These are phyloP conservation scores for Clusia tigrina DNA, from an alignment of 2,888 invertebrate genomes.

Conservation along the genomic window DNA sequence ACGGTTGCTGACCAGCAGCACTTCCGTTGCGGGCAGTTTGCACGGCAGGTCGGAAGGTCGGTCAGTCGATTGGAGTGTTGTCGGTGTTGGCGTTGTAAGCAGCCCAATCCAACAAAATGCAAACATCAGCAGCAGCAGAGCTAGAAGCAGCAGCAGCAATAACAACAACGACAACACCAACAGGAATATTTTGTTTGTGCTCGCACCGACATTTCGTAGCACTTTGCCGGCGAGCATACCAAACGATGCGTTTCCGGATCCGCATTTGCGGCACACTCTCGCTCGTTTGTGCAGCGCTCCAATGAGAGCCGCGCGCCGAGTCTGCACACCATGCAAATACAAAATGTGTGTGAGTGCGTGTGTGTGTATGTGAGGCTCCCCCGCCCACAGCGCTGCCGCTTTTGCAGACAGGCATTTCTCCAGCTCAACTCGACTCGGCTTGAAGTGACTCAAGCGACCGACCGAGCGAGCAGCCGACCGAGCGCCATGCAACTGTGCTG, in stretches of 20 bases:
- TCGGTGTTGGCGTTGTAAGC: background rate
- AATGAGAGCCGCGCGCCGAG: constrained; percentile 7
- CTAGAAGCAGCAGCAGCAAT: background rate
- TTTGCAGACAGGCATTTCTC: background rate
- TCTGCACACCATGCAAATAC: background rate
- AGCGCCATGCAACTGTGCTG: constrained; percentile 17
- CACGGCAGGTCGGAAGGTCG: constrained; percentile 9
- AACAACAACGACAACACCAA: background rate
- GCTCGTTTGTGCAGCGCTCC: background rate
- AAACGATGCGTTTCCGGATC: constrained; percentile 45
- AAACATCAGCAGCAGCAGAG: background rate
- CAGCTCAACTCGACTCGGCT: constrained; percentile 28
- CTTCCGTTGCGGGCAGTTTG: constrained; percentile 10
- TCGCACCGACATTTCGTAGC: background rate
- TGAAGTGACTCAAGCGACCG: constrained; percentile 25
- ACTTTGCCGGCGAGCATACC: constrained; percentile 34
- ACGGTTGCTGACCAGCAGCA: constrained; percentile 14
- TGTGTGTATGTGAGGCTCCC: background rate
- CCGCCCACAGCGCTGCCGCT: background rate
- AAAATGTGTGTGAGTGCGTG: background rate
- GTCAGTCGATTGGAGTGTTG: constrained; percentile 8
- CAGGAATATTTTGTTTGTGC: no score
- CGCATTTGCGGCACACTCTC: constrained; percentile 31
- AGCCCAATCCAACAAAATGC: background rate
- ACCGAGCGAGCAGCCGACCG: background rate